Evolutionary conservation across 2,888 invertebrate species (phyloP).

Genomic region (Vanessa cardui): DNA sequence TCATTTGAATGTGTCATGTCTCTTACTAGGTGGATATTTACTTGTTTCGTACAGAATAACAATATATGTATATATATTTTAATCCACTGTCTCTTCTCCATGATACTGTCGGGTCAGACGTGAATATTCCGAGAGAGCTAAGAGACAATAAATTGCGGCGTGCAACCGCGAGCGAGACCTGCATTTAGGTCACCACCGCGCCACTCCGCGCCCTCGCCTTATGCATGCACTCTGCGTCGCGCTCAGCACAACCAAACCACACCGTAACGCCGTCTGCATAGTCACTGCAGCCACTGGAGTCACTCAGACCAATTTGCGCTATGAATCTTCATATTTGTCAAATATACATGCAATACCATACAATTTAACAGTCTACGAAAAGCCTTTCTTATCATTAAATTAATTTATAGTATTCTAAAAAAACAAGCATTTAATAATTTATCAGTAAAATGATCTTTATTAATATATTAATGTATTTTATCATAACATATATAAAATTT

Average conservation of each 20-base stretch:
- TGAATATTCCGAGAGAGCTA: slow-evolving; percentile 60
- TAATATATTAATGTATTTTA: neutral
- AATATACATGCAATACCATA: neutral
- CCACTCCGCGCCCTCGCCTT: slow-evolving; percentile 47
- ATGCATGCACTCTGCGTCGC: slow-evolving; percentile 43
- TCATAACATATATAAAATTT: neutral
- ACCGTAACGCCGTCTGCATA: slow-evolving; percentile 15
- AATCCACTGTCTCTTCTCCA: slow-evolving; percentile 31
- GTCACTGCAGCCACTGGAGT: neutral
- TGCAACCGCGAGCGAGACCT: slow-evolving; percentile 55
- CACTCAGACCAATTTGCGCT: neutral
- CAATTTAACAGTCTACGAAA: neutral
- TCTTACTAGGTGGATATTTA: neutral
- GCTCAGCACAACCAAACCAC: slow-evolving; percentile 1
- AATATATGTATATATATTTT: neutral
- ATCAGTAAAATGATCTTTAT: neutral
- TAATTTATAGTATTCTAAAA: no score
- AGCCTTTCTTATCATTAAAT: no score
- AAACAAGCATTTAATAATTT: no score
- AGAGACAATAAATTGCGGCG: slow-evolving; percentile 71
- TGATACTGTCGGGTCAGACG: slow-evolving; percentile 48
- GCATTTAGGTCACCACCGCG: slow-evolving; percentile 60
- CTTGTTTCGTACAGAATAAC: neutral
- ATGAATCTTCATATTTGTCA: neutral
- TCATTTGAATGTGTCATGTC: neutral